Conservation (phyloP, 2,797 vertebrate species). For the Bovichtus variegatus region DNA sequence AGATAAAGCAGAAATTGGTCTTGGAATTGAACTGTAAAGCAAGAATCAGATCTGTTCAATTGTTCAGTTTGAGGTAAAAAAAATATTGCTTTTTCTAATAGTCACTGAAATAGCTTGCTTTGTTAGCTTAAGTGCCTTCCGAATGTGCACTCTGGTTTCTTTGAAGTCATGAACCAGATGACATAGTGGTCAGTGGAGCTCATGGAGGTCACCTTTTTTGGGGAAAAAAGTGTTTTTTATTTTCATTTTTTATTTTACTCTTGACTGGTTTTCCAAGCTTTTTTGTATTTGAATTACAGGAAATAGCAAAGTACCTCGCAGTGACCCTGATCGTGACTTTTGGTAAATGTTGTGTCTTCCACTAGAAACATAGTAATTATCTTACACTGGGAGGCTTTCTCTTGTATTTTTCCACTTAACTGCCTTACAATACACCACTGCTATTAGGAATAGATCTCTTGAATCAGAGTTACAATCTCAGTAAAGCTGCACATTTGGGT, state of each 20-base stretch:
- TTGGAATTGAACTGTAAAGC: background rate
- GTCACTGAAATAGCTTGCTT: background rate
- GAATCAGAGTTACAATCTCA: slow-evolving; percentile 11
- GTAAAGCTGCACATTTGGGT: slow-evolving; percentile 1
- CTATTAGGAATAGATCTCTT: background rate
- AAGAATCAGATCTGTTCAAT: background rate
- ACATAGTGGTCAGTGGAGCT: slow-evolving; percentile 27
- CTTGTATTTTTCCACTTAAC: slow-evolving; percentile 5
- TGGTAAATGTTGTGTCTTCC: slow-evolving; percentile 7
- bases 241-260: background rate
- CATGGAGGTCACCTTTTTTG: slow-evolving; percentile 36
- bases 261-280: background rate
- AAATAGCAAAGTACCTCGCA: slow-evolving; percentile 1
- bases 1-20: background rate
- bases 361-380: slow-evolving; percentile 9
- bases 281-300: slow-evolving; percentile 2
- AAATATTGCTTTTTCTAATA: background rate
- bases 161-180: slow-evolving; percentile 17
- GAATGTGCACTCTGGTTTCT: slow-evolving; percentile 50
- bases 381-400: background rate
- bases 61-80: background rate
- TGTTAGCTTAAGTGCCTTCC: slow-evolving; percentile 36
- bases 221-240: background rate
- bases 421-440: background rate
- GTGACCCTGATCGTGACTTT: background rate